Conservation (phyloP, 2,797 vertebrate genomes). For the Acanthornis magna region DNA sequence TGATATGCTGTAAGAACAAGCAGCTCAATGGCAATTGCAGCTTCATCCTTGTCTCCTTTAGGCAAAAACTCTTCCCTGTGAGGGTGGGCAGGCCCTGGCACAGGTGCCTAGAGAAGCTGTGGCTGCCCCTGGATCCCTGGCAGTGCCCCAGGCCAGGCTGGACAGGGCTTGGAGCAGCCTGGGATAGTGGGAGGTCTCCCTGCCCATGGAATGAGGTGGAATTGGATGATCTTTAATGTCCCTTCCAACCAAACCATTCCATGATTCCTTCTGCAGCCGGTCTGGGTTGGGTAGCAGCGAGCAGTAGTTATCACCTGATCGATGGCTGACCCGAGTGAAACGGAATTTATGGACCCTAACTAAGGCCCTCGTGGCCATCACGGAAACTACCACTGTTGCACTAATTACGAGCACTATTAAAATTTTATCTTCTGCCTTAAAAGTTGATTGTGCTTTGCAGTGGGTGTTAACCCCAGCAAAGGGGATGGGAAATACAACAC, state of each 20-base stretch:
- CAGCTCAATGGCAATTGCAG: background rate
- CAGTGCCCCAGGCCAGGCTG: background rate
- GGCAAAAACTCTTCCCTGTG: background rate
- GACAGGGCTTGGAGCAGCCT: rapidly evolving
- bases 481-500: background rate
- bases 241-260: background rate
- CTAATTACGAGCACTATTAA: background rate
- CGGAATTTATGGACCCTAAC: background rate
- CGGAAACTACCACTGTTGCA: background rate
- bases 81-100: background rate
- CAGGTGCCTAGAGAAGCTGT: background rate
- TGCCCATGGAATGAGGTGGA: background rate
- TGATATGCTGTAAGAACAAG: background rate
- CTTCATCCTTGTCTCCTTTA: background rate
- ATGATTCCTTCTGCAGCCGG: rapidly evolving
- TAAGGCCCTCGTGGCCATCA: background rate
- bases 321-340: conserved; percentile 27
- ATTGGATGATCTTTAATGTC: background rate
- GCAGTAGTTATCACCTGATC: background rate
- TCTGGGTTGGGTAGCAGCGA: background rate
- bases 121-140: background rate
- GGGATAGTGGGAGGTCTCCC: no score
- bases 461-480: background rate
- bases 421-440: conserved; percentile 45
- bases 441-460: conserved; percentile 43